Evolutionary conservation across 1,140 invertebrate genomes (phyloP).

Genomic region (Druon quercuslanigerum): DNA sequence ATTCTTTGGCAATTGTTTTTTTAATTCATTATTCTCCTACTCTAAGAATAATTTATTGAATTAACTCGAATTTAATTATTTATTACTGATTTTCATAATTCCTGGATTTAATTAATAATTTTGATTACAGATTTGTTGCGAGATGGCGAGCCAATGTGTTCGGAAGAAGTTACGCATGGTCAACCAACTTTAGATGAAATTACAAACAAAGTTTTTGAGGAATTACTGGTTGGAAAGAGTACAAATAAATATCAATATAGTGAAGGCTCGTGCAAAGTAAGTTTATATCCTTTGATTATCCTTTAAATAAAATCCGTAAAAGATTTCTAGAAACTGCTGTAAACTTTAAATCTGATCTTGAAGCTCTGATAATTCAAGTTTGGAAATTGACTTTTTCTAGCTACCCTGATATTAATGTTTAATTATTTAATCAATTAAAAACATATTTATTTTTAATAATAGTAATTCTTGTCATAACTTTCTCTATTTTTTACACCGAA

Average conservation of each 20-base stretch:
- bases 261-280: slow-evolving; percentile 80
- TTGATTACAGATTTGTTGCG: background rate
- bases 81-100: background rate
- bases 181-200: slow-evolving; percentile 84
- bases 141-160: background rate
- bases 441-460: no score
- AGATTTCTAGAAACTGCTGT: background rate
- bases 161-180: slow-evolving; percentile 61
- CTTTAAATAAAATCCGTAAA: no score
- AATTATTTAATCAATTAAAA: no score
- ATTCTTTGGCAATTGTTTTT: no score
- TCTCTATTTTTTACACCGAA: no score
- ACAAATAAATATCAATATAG: slow-evolving; percentile 68
- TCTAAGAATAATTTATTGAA: background rate
- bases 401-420: no score
- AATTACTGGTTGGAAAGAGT: slow-evolving; percentile 82
- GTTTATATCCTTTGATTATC: slow-evolving; percentile 35
- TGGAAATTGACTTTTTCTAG: no score
- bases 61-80: background rate
- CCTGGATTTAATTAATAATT: background rate
- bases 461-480: no score
- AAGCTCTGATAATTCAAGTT: background rate
- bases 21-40: no score
- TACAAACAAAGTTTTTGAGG: slow-evolving; percentile 90
- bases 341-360: slow-evolving; percentile 2